These are phyloP conservation scores for Drosophila mulleri DNA, from an alignment of 2,888 invertebrate genomes.

Conservation along the genomic window DNA sequence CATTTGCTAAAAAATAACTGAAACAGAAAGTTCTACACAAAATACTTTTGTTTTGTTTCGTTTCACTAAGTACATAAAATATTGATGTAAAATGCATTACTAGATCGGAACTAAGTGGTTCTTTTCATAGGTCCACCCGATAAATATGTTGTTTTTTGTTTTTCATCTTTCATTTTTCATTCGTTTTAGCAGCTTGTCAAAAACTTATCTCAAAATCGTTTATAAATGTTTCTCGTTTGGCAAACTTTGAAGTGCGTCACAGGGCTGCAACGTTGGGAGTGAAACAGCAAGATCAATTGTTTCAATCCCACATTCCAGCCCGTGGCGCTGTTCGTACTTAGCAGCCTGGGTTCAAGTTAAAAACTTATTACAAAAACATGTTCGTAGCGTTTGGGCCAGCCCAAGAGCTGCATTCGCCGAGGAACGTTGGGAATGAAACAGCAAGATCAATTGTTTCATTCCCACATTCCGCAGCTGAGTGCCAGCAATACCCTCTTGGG, in stretches of 20 bases:
- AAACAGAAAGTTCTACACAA: conserved; percentile 48
- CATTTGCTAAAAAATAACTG: conserved; percentile 20
- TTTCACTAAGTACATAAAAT: conserved; percentile 31
- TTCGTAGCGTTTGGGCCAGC: conserved; percentile 28
- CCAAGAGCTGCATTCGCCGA: neutral
- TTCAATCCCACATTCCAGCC: conserved; percentile 35
- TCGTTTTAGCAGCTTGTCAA: conserved; percentile 35
- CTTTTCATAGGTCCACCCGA: conserved; percentile 5
- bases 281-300: conserved; percentile 45
- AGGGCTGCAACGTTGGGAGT: conserved; percentile 29
- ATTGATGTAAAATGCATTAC: conserved; percentile 17
- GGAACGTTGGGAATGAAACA: conserved; percentile 38
- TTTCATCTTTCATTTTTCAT: neutral
- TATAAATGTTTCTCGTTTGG: conserved; percentile 30
- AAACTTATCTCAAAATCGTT: conserved; percentile 40
- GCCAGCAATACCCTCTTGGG: conserved; percentile 19
- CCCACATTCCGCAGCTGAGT: conserved; percentile 11
- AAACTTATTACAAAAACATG: conserved; percentile 35
- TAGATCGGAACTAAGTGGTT: conserved; percentile 28
- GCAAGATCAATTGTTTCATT: conserved; percentile 35
- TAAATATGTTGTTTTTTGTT: neutral
- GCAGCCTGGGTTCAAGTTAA: conserved; percentile 24
- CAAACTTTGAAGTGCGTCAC: conserved; percentile 27
- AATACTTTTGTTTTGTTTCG: conserved; percentile 27
- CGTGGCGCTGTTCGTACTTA: neutral